Percentiles rank a stretch among this genome's conserved stretches.
These are phyloP conservation scores for Sebastes elongatus DNA, from an alignment of 2,797 vertebrate genomes.

Conservation along the genomic window DNA sequence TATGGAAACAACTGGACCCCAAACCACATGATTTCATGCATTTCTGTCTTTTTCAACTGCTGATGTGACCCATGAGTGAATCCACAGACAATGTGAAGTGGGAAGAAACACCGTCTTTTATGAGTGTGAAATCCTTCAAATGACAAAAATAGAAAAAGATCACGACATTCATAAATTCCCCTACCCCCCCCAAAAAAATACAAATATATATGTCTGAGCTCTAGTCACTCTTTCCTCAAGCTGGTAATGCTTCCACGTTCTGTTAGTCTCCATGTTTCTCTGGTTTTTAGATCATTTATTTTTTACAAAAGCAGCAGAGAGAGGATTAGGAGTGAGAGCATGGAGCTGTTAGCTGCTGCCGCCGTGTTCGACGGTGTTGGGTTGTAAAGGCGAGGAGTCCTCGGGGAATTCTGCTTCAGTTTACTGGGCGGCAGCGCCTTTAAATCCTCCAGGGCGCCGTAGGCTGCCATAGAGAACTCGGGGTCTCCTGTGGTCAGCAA, in stretches of 20 bases:
- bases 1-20: slow-evolving; percentile 12
- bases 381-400: slow-evolving; percentile 73
- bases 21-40: background rate
- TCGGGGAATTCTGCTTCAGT: slow-evolving; percentile 82
- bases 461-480: slow-evolving; percentile 87
- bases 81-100: slow-evolving; percentile 15
- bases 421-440: slow-evolving; percentile 86
- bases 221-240: slow-evolving; percentile 77
- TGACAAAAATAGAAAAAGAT: slow-evolving; percentile 41
- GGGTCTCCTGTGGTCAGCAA: slow-evolving; percentile 87
- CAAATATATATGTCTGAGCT: slow-evolving; percentile 26
- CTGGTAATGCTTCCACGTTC: slow-evolving; percentile 66
- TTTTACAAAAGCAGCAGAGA: slow-evolving; percentile 77
- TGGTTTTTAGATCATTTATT: slow-evolving; percentile 26
- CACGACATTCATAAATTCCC: slow-evolving; percentile 38
- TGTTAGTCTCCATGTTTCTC: slow-evolving; percentile 41
- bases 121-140: slow-evolving; percentile 69
- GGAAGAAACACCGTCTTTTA: slow-evolving; percentile 20
- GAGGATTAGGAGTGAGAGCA: slow-evolving; percentile 70
- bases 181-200: background rate
- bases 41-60: slow-evolving; percentile 8
- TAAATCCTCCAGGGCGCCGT: slow-evolving; percentile 85
- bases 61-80: slow-evolving; percentile 21
- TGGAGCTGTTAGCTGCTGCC: slow-evolving; percentile 29
- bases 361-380: slow-evolving; percentile 43